Percentiles rank a stretch among this genome's conserved stretches.
phyloP scores from a whole-genome alignment of 2,113 vertebrate genomes.

The Ia io region DNA sequence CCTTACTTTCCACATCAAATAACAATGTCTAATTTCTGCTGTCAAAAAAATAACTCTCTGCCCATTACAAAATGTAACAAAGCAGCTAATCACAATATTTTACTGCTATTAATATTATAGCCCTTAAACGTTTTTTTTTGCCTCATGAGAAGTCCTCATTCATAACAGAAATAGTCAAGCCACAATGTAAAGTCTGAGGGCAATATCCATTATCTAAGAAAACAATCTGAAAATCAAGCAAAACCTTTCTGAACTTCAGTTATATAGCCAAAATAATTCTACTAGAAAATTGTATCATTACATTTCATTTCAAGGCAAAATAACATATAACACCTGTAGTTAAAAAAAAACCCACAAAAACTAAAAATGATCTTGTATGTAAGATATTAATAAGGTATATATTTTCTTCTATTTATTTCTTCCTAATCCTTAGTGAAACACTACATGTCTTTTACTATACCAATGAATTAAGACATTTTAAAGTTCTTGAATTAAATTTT shows the following conservation, averaged over 20 bases:
- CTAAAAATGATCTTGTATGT: not conserved
- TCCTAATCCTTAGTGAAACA: not conserved
- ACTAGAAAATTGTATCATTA: not conserved
- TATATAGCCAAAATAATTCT: not conserved
- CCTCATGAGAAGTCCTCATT: not conserved
- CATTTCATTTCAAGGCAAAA: not conserved
- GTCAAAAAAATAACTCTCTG: not conserved
- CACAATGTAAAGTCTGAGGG: not conserved
- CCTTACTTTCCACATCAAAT: not conserved
- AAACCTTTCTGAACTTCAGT: not conserved
- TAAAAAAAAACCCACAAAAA: not conserved
- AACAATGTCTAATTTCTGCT: not conserved
- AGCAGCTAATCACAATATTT: not conserved
- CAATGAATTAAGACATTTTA: not conserved
- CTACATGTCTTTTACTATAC: not conserved
- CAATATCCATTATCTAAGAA: not conserved
- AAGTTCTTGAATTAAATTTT: constrained; percentile 1
- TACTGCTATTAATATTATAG: not conserved
- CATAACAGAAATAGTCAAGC: not conserved
- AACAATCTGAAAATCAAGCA: not conserved
- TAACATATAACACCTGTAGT: not conserved
- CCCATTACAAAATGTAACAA: not conserved
- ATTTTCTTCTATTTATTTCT: not conserved
- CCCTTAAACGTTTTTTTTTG: not conserved
- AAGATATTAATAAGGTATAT: not conserved